Evolutionary conservation across 2,113 vertebrate species (phyloP).

Genomic region (Phrynosoma blainvillii): DNA sequence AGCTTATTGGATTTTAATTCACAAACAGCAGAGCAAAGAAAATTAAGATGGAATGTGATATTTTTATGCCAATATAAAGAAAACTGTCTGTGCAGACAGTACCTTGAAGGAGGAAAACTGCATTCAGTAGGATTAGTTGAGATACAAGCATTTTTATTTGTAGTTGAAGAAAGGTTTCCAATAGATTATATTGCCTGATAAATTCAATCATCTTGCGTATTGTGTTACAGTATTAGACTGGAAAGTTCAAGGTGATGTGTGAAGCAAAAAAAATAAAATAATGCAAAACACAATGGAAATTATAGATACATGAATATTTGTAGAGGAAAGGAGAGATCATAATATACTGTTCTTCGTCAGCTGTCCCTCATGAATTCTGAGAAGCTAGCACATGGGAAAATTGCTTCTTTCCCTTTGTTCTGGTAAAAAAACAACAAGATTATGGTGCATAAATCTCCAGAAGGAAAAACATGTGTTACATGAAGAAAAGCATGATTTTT

Average conservation of each 20-base stretch:
- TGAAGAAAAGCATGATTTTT: conserved; percentile 12
- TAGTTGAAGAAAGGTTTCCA: background rate
- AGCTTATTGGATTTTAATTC: background rate
- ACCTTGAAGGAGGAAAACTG: background rate
- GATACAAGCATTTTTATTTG: background rate
- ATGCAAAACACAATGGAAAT: background rate
- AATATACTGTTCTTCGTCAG: background rate
- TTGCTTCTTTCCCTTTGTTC: background rate
- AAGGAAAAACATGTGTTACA: background rate
- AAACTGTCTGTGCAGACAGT: background rate
- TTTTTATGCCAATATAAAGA: background rate
- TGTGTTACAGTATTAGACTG: background rate
- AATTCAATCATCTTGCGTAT: background rate
- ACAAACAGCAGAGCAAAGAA: background rate
- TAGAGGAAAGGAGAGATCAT: background rate
- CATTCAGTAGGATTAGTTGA: background rate
- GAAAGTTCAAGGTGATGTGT: background rate
- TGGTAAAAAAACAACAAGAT: no score
- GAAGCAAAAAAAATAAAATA: background rate
- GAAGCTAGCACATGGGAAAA: background rate
- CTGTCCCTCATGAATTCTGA: background rate
- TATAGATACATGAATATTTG: background rate
- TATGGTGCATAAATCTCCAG: background rate
- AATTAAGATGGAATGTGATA: background rate
- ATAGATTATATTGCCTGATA: background rate